Evolutionary conservation across 2,113 vertebrate species (phyloP).

Genomic region (Candoia aspera): DNA sequence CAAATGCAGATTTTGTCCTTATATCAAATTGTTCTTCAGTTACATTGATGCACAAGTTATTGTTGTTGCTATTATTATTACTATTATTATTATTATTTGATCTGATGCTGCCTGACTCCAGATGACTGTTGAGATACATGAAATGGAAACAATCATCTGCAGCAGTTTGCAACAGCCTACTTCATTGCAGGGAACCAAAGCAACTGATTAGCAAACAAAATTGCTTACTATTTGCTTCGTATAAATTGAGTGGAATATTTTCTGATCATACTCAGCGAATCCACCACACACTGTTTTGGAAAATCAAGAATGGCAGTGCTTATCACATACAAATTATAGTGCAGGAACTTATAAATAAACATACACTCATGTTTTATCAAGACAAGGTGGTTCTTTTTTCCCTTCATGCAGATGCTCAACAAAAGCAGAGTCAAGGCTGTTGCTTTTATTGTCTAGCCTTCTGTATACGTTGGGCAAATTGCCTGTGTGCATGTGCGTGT

Average conservation of each 20-base stretch:
- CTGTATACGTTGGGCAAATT: neutral
- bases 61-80: no score
- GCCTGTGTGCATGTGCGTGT: neutral
- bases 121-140: neutral
- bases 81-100: no score
- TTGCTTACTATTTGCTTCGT: neutral
- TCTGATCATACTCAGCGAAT: constrained; percentile 2
- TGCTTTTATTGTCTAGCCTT: neutral
- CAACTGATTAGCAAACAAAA: constrained; percentile 32
- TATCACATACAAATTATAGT: neutral
- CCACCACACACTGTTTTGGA: constrained; percentile 18
- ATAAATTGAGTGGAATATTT: constrained; percentile 23
- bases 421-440: neutral
- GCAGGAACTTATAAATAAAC: constrained; percentile 1
- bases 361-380: neutral
- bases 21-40: neutral
- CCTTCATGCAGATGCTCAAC: neutral
- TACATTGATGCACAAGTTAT: neutral
- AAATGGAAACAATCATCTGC: neutral
- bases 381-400: neutral
- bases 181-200: constrained; percentile 28
- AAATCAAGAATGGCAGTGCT: constrained; percentile 30
- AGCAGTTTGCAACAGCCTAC: constrained; percentile 36
- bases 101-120: no score
- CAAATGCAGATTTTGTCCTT: no score